Percentiles rank a stretch among this genome's conserved stretches.
Conservation (phyloP, 2,113 vertebrate genomes). For the Phainopepla nitens region DNA sequence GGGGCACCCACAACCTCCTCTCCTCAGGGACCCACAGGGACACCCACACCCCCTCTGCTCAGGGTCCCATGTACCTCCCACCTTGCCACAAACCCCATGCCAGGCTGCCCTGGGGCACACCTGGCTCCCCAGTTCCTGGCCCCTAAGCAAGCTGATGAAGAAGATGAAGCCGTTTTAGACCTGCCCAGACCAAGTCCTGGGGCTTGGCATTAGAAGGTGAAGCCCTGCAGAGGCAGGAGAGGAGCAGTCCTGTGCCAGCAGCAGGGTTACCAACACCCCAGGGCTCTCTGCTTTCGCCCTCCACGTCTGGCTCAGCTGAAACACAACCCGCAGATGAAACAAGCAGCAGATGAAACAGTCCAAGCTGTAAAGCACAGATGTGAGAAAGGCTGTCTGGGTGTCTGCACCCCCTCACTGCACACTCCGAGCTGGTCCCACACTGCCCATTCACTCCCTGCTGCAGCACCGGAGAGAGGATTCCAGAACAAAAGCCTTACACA, state of each 20-base stretch:
- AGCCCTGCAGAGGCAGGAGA: background rate
- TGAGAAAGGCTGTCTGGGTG: background rate
- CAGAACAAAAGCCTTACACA: background rate
- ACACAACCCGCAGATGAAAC: background rate
- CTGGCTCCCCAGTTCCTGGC: background rate
- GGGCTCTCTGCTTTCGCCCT: background rate
- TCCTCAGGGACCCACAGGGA: no score
- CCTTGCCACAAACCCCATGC: accelerated
- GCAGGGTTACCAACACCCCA: background rate
- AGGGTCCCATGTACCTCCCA: background rate
- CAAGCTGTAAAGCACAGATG: background rate
- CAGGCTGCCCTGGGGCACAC: accelerated
- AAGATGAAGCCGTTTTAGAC: background rate
- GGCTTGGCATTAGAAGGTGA: background rate
- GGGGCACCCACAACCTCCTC: no score
- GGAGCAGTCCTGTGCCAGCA: background rate
- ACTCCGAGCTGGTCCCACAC: background rate
- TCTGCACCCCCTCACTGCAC: background rate
- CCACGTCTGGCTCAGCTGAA: background rate
- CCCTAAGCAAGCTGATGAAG: background rate
- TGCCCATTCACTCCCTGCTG: background rate
- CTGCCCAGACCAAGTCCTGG: background rate
- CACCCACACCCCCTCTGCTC: background rate
- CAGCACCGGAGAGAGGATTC: background rate
- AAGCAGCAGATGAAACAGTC: background rate